These are phyloP conservation scores for Heliconius charithonia DNA, from an alignment of 2,888 invertebrate species.

Conservation along the genomic window DNA sequence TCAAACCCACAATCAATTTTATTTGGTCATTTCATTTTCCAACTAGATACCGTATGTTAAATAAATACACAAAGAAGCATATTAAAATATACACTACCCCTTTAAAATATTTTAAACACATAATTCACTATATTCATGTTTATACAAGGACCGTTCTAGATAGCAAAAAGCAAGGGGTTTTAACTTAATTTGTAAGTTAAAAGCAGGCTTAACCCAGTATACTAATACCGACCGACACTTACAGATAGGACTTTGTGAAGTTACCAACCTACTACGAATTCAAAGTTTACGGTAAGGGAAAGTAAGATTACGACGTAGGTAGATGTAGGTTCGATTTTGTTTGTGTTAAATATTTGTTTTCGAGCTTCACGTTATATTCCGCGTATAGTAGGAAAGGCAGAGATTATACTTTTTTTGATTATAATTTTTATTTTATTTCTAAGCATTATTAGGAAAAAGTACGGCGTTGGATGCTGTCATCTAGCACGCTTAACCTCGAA, in stretches of 20 bases:
- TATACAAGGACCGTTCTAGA: constrained; percentile 2
- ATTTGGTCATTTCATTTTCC: too few relatives aligned
- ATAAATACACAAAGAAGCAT: too few relatives aligned
- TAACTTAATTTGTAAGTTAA: constrained; percentile 21
- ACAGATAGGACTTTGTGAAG: background rate
- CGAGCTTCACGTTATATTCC: background rate
- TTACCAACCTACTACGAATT: too few relatives aligned
- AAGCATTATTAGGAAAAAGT: too few relatives aligned
- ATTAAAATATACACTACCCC: background rate
- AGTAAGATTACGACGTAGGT: background rate
- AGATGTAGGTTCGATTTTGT: background rate
- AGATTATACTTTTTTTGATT: too few relatives aligned
- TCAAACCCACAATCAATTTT: too few relatives aligned
- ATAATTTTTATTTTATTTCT: too few relatives aligned
- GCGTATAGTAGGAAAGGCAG: background rate
- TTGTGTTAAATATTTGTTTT: too few relatives aligned
- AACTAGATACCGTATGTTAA: too few relatives aligned
- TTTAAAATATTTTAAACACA: background rate
- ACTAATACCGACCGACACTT: constrained; percentile 19
- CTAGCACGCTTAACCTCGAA: too few relatives aligned
- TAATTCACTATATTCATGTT: background rate
- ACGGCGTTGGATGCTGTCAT: too few relatives aligned
- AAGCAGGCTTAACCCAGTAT: constrained; percentile 18
- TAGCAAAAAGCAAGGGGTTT: constrained; percentile 16
- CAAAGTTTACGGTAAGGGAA: background rate